Percentiles rank a stretch among this genome's conserved stretches.
These are phyloP conservation scores for Hydrozoanthus gracilis DNA, from an alignment of 92 coral and sea anemone genomes.

Conservation along the genomic window DNA sequence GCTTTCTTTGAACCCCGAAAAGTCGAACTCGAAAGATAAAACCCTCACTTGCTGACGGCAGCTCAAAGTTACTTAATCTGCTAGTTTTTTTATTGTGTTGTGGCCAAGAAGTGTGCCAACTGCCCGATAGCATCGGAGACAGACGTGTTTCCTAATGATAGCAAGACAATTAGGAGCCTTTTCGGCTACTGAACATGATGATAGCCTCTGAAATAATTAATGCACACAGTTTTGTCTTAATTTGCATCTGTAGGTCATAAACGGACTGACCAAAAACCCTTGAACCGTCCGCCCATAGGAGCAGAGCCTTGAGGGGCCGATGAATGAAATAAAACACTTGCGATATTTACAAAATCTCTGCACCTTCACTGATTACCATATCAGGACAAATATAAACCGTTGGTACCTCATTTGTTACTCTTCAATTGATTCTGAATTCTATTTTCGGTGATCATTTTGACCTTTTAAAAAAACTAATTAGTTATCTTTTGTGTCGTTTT, in stretches of 20 bases:
- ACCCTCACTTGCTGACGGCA: neutral
- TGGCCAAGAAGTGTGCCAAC: neutral
- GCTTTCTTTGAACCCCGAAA: no score
- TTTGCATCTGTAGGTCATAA: slow-evolving; percentile 1
- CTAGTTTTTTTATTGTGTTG: neutral
- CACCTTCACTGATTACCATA: slow-evolving; percentile 23
- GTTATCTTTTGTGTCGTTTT: neutral
- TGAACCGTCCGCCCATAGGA: neutral
- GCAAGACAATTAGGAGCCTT: slow-evolving; percentile 37
- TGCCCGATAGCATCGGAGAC: slow-evolving; percentile 27
- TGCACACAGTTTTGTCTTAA: slow-evolving; percentile 19
- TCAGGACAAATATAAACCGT: slow-evolving; percentile 1
- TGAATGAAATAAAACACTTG: slow-evolving; percentile 5
- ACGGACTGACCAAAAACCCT: neutral
- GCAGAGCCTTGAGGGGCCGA: neutral
- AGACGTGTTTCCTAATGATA: slow-evolving; percentile 8
- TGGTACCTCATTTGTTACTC: neutral
- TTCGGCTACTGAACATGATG: slow-evolving; percentile 2
- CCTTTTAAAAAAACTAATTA: neutral
- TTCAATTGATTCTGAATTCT: slow-evolving; percentile 17
- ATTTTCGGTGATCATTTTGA: neutral
- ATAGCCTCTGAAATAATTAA: slow-evolving; percentile 27
- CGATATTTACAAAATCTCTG: neutral
- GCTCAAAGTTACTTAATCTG: neutral
- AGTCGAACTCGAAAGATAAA: neutral